Conservation (phyloP, 2,888 invertebrate species). For the Nephrotoma appendiculata region DNA sequence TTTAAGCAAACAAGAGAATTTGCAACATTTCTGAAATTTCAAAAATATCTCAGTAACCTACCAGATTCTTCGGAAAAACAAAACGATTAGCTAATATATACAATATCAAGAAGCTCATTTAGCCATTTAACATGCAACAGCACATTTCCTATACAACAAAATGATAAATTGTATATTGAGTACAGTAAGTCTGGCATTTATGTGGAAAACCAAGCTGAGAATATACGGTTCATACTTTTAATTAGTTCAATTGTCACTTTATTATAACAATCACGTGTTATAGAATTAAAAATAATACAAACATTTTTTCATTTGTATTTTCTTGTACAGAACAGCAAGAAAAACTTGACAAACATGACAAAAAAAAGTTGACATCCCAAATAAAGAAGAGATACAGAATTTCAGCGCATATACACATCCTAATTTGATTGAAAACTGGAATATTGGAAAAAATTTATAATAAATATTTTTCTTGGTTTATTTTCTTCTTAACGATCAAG, state of each 20-base stretch:
- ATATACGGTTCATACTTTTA: not conserved
- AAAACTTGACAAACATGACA: not conserved
- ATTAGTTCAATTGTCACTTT: not conserved
- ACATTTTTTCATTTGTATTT: not conserved
- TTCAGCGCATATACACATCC: not conserved
- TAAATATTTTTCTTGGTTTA: not conserved
- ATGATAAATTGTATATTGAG: not conserved
- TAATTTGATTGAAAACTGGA: not conserved
- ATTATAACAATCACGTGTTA: not conserved
- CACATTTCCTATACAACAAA: not conserved
- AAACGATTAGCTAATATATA: too few species aligned
- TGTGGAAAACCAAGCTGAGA: not conserved
- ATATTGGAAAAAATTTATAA: not conserved
- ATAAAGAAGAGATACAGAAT: not conserved
- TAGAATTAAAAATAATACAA: not conserved
- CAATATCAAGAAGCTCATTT: too few species aligned
- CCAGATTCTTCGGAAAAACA: too few species aligned
- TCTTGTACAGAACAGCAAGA: not conserved
- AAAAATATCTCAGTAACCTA: too few species aligned
- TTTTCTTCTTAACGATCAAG: slow-evolving; percentile 1
- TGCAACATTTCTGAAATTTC: too few species aligned
- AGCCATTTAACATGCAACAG: too few species aligned
- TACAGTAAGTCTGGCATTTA: not conserved
- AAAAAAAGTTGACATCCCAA: not conserved
- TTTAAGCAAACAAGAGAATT: too few species aligned